Conservation (phyloP, 2,888 invertebrate genomes). For the Lutraria lutraria region DNA sequence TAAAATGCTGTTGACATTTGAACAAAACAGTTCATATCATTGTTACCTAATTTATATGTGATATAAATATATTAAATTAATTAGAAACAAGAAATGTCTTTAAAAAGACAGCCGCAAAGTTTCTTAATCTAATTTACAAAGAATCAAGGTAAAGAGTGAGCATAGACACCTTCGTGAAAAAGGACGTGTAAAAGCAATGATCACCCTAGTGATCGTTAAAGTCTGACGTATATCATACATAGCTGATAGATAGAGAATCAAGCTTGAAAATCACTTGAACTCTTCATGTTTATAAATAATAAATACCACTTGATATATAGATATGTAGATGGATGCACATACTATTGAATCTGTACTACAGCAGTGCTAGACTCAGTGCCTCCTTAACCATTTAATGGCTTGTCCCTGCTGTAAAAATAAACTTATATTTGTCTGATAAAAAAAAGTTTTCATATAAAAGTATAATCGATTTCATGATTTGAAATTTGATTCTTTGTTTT, state of each 20-base stretch:
- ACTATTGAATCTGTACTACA: not conserved
- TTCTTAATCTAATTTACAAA: no score
- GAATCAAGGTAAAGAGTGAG: no score
- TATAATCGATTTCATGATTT: not conserved
- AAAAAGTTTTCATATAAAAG: not conserved
- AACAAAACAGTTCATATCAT: no score
- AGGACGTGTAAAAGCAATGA: no score
- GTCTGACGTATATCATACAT: no score
- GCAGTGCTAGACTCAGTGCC: slow-evolving; percentile 14
- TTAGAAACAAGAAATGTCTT: no score
- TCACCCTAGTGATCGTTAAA: no score
- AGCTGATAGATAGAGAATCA: not conserved
- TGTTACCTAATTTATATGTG: no score
- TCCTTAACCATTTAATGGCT: slow-evolving; percentile 29
- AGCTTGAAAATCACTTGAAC: not conserved
- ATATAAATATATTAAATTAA: no score
- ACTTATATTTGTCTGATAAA: slow-evolving; percentile 1
- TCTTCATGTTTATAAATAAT: not conserved
- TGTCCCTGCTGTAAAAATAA: not conserved
- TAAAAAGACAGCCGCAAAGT: no score
- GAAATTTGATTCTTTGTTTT: not conserved
- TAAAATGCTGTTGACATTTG: no score
- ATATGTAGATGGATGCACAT: not conserved
- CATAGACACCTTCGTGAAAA: no score
- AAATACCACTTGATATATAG: not conserved